Evolutionary conservation across 2,113 vertebrate genomes (phyloP).

Genomic region (Halcyon malimbica): DNA sequence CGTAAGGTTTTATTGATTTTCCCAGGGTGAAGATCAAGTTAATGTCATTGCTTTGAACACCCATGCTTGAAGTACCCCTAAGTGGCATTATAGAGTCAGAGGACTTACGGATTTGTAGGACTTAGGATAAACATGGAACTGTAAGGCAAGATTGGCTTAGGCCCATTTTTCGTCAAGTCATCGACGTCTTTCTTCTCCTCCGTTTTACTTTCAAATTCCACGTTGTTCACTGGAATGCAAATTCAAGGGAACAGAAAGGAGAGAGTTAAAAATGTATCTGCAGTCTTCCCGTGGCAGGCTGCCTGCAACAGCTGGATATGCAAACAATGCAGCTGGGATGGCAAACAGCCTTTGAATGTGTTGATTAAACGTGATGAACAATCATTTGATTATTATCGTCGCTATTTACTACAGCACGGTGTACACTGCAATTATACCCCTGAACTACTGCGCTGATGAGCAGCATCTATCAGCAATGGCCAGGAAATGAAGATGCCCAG

Average conservation of each 20-base stretch:
- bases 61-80: rapidly evolving
- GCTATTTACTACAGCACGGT: background rate
- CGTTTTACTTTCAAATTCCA: slow-evolving; percentile 85
- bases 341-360: background rate
- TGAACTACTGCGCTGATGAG: background rate
- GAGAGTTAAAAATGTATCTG: background rate
- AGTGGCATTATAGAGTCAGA: rapidly evolving
- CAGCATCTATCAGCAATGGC: background rate
- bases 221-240: slow-evolving; percentile 83
- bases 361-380: slow-evolving; percentile 29
- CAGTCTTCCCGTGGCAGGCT: background rate
- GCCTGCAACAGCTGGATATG: slow-evolving; percentile 35
- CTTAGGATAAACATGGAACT: slow-evolving; percentile 96
- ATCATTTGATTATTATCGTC: background rate
- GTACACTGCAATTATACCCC: background rate
- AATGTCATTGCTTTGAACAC: background rate
- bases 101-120: slow-evolving; percentile 91
- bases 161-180: slow-evolving; percentile 75
- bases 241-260: background rate
- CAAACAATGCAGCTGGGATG: slow-evolving; percentile 23
- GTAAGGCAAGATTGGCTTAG: slow-evolving; percentile 90
- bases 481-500: slow-evolving; percentile 31
- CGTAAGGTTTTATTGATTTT: background rate
- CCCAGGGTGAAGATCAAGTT: background rate
- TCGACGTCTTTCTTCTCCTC: slow-evolving; percentile 90